Base-by-base conservation (phyloP, 2,888 invertebrate species). In the Aphidius colemani region DNA sequence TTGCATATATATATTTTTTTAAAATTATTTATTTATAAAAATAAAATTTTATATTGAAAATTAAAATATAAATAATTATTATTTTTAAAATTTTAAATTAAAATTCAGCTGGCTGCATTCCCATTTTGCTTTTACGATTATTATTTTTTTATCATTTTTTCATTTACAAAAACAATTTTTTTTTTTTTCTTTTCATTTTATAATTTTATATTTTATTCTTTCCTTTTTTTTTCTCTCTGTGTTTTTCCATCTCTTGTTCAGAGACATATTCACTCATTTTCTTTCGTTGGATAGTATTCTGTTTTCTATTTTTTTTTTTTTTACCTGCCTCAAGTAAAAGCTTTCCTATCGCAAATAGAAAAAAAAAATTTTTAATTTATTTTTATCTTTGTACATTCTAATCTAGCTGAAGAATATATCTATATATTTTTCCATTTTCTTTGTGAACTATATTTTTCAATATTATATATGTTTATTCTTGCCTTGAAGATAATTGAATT, bases 91-190 rank as follows among this genome's bases (percentile, higher is more conserved):
- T 30, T 30, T 30, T 30, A 30, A 30, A 30, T 30, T 30, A 30
- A 43, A 18, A 18, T 61, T 61, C 43, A 57, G 57, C 61, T 65
- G 65, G 65, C 65, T 61, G 13, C 58, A 65, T 65, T 65, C 61
- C 61, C 61, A 61, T 45, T 58, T 51, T 61, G 57, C 61, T 61
- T 61, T 65, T 58, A 61, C 58, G 46, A 45, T 43, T 61, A 64
- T 61, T 65, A 44, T 65, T 53, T 45, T 30, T 5, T 13, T 50
- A 49, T 59, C 43, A 40, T 30, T 59, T 30, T 51, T 2, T 43
- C 30, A 43, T 11, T 11, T 11, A 45, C 45, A 46, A 9, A 10
- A 30, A 51, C 39, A 46, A 50, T 57, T 58, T 46, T 10, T 30
- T 43, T 51, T 13, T 50, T 57, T 48, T 13, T 50, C 51, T 48